Base-by-base conservation (phyloP, 2,888 invertebrate species). In the Tachina grossa region DNA sequence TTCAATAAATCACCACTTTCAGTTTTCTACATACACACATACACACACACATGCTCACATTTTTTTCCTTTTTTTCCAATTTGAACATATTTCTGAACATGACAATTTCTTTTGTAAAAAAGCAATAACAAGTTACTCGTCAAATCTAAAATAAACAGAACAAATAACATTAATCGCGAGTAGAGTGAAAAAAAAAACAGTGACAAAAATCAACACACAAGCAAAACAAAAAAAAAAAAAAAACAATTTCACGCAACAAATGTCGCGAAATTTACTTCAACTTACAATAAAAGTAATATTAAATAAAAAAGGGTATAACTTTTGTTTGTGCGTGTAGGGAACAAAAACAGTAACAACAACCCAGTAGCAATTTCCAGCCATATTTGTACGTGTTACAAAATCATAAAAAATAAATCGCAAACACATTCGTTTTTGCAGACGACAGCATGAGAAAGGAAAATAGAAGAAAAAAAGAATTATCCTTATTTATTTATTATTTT, bases 171-270 rank as follows among this genome's bases (percentile, higher is more conserved):
- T 8, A 57, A 63, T 31, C 31, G n/a, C 13, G n/a, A n/a, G n/a
- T n/a, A n/a, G n/a, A n/a, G n/a, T n/a, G n/a, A n/a, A n/a, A n/a
- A n/a, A n/a, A n/a, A n/a, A n/a, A n/a, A n/a, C n/a, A 22, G 41
- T 31, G 14, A 16, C 19, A 51, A 61, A 69, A 69, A 63, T 6
- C 31, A 74, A 31, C 2, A 4, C 4, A 31, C 31, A 31, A 31
- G 6, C 5, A 69, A 74, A 68, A 53, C 45, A 31, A 77, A 83
- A 75, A 83, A 78, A 55, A 78, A 81, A 85, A 83, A 72, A 59
- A 65, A 51, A 49, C 72, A 74, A 84, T 86, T 87, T 87, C 71
- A 87, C 79, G 85, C 87, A 85, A 87, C 87, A 87, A 87, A 87
- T 87, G 87, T 87, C 80, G 87, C 87, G 71, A 87, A 81, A 83